Conservation (phyloP, 2,113 vertebrate genomes). For the Xenopus tropicalis region DNA sequence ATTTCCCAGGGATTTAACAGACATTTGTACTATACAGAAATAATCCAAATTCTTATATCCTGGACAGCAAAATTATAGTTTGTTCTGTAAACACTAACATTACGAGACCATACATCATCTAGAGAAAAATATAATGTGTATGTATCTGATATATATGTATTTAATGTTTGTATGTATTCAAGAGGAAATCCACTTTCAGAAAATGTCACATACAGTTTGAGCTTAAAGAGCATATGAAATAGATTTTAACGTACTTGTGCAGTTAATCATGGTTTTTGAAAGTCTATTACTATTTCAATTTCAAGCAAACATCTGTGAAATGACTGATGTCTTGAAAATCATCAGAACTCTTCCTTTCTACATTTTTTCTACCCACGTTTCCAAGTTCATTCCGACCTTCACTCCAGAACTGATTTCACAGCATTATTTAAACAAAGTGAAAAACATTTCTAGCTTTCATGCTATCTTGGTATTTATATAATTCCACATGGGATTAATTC, state of each 20-base stretch:
- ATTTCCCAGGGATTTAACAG: not conserved
- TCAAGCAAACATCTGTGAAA: slow-evolving; percentile 45
- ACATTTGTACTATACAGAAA: not conserved
- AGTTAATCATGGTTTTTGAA: slow-evolving; percentile 43
- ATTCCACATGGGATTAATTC: slow-evolving; percentile 11
- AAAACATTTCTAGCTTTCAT: slow-evolving; percentile 14
- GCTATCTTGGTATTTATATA: not conserved
- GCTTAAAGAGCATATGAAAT: slow-evolving; percentile 41
- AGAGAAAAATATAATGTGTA: slow-evolving; percentile 13
- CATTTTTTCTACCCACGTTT: slow-evolving; percentile 30
- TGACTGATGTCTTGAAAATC: slow-evolving; percentile 44
- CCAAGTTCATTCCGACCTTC: slow-evolving; percentile 39
- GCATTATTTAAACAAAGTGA: slow-evolving; percentile 36
- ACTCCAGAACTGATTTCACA: slow-evolving; percentile 33
- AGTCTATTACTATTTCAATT: slow-evolving; percentile 46
- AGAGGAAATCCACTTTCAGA: slow-evolving; percentile 40
- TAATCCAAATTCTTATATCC: not conserved
- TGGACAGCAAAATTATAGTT: not conserved
- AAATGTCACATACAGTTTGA: slow-evolving; percentile 39
- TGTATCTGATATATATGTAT: slow-evolving; percentile 23
- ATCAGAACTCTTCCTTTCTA: slow-evolving; percentile 39
- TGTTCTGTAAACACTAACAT: slow-evolving; percentile 24
- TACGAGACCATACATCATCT: slow-evolving; percentile 27
- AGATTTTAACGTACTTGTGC: slow-evolving; percentile 39
- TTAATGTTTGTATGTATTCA: slow-evolving; percentile 29